Conservation (phyloP, 2,888 invertebrate genomes). For the Strigamia maritima region DNA sequence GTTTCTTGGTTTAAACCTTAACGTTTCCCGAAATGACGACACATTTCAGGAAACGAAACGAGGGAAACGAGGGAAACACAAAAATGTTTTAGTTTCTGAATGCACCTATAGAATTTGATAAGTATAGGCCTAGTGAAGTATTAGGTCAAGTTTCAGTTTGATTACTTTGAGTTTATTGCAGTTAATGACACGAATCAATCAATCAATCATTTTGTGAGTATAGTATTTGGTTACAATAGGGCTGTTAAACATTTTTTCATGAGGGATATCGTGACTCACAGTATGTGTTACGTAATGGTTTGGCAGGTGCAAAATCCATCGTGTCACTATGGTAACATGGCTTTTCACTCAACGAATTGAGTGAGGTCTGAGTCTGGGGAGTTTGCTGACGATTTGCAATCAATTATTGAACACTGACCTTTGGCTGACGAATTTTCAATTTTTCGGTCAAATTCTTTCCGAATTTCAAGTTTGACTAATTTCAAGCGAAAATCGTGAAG, state of each 20-base stretch:
- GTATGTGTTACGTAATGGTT: background rate
- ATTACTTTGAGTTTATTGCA: background rate
- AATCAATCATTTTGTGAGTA: constrained; percentile 2
- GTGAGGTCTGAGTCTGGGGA: constrained; percentile 3
- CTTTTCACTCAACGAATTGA: constrained; percentile 20
- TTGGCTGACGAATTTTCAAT: background rate
- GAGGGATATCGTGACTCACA: background rate
- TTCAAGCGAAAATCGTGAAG: background rate
- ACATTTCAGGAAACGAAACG: too few species aligned
- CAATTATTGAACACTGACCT: constrained; percentile 31
- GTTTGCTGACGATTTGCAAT: constrained; percentile 26
- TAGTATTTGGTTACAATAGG: background rate
- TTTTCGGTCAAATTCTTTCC: background rate
- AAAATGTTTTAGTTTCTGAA: too few species aligned
- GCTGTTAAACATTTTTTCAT: background rate
- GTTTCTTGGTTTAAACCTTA: too few species aligned
- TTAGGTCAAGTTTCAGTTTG: constrained; percentile 8
- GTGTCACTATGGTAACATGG: constrained; percentile 12
- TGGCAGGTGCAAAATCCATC: constrained; percentile 28
- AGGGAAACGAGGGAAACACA: too few species aligned
- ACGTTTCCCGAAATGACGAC: too few species aligned
- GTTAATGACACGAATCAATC: background rate
- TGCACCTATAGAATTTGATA: too few species aligned
- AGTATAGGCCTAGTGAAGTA: background rate
- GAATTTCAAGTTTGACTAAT: background rate